Evolutionary conservation across 2,113 vertebrate species (phyloP).

Genomic region (Melanerpes formicivorus): DNA sequence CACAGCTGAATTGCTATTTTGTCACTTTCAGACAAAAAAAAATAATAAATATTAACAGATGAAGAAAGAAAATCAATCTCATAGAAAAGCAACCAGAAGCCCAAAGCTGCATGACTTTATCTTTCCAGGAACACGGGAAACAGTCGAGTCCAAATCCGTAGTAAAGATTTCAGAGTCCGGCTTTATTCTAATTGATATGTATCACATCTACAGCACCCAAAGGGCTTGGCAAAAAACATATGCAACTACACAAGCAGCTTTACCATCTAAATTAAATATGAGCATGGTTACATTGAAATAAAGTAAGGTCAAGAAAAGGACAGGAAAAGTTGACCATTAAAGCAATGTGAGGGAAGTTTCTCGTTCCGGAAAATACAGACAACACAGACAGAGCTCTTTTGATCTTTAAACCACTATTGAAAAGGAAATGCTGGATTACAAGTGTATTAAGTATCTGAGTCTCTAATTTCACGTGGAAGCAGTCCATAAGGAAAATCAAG

Average conservation of each 20-base stretch:
- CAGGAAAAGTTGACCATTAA: constrained; percentile 17
- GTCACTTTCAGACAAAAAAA: neutral
- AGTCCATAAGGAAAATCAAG: neutral
- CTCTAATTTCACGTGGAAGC: constrained; percentile 20
- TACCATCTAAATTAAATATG: neutral
- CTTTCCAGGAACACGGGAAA: neutral
- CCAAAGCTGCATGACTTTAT: neutral
- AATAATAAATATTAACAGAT: neutral
- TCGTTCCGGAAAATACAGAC: neutral
- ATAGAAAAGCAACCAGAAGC: neutral
- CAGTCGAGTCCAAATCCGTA: neutral
- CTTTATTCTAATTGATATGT: neutral
- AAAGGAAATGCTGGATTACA: constrained; percentile 47
- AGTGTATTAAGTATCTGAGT: constrained; percentile 18
- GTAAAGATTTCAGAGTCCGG: neutral
- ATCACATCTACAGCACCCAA: neutral
- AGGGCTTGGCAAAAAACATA: neutral
- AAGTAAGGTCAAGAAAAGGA: constrained; percentile 26
- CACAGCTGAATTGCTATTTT: neutral
- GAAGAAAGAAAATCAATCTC: neutral
- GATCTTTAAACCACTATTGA: constrained; percentile 27
- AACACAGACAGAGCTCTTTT: neutral
- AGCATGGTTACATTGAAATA: neutral
- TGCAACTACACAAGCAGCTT: neutral
- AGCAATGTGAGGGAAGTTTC: neutral